Conservation (phyloP, 2,888 invertebrate genomes). For the Tortrix viridana region DNA sequence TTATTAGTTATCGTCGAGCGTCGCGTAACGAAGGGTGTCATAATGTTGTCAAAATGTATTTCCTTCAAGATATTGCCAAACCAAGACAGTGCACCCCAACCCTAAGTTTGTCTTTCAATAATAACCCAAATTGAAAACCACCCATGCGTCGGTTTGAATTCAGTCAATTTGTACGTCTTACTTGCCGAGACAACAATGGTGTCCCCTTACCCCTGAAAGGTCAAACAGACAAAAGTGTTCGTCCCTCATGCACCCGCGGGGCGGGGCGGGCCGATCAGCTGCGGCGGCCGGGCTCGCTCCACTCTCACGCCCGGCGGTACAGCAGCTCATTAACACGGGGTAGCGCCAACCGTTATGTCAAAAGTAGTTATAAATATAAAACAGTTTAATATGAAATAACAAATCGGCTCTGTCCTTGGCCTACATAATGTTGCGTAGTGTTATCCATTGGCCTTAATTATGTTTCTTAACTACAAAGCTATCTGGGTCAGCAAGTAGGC, state of each 20-base stretch:
- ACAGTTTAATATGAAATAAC: neutral
- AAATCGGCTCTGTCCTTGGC: neutral
- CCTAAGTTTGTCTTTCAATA: slow-evolving; percentile 8
- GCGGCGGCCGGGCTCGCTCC: slow-evolving; percentile 7
- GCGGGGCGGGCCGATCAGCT: slow-evolving; percentile 9
- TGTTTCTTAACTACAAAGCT: too few species aligned
- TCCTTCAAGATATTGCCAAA: slow-evolving; percentile 9
- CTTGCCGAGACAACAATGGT: slow-evolving; percentile 19
- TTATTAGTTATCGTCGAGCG: neutral
- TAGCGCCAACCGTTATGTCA: neutral
- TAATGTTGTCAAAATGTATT: slow-evolving; percentile 4
- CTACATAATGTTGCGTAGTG: too few species aligned
- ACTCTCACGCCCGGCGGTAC: slow-evolving; percentile 25
- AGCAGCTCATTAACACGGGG: neutral
- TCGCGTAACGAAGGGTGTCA: slow-evolving; percentile 1
- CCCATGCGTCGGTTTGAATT: slow-evolving; percentile 18
- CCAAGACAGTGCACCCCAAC: slow-evolving; percentile 26
- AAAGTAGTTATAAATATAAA: neutral
- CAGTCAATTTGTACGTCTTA: slow-evolving; percentile 18
- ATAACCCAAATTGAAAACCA: slow-evolving; percentile 10
- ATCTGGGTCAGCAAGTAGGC: too few species aligned
- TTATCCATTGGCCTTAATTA: too few species aligned
- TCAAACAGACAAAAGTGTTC: slow-evolving; percentile 27
- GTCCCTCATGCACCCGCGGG: slow-evolving; percentile 29
- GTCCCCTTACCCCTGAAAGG: slow-evolving; percentile 30